Evolutionary conservation across 2,797 vertebrate genomes (phyloP), one percentile per base, ranked within the genome.

Genomic region (Mus minutoides): DNA sequence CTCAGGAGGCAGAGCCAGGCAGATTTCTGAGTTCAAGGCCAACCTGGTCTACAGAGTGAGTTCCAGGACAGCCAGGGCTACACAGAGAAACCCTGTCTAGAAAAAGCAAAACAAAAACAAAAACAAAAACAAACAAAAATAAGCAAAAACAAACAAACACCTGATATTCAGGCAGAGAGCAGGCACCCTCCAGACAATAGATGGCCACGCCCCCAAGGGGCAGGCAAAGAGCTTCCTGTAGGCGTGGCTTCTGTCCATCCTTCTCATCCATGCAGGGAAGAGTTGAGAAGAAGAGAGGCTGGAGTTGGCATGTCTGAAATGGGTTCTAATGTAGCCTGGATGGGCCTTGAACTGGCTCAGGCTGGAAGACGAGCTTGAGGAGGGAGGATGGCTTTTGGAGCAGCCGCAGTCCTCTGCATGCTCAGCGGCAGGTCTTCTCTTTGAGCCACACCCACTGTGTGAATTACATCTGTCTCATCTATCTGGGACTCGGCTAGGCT

Each of bases 201-300:
- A 29, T 16, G 40, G 34, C 0, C 0, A 60, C 31, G 1, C 34
- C 49, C 56, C 31, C 14, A 69, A 46, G 76, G 37, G 29, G 83
- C 29, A 46, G 14, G 31, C 2, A 1, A 1, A 13, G 82, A 69
- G 4, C 24, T 49, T 49, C 16, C 0, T 1, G 11, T 13, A 13
- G 37, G 24, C 56, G 16, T 37, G 1, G 78, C 85, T 88, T 69
- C 82, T 14, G 26, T 56, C 14, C 60, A 26, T 49, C 14, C 16
- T 22, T 17, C 37, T 52, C 31, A 0, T 0, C 9, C 40, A 21
- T 6, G 8, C 21, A 34, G 76, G 58, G 37, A 67, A 67, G 1
- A 1, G 16, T 21, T 4, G 56, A 37, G 14, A 6, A 58, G 80
- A 29, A 71, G 2, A 58, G 46, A 12, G 24, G 0, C 67, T 14